Evolutionary conservation across 1,140 invertebrate genomes (phyloP), one percentile per base, ranked within the genome.

Genomic region (Vanessa tameamea): DNA sequence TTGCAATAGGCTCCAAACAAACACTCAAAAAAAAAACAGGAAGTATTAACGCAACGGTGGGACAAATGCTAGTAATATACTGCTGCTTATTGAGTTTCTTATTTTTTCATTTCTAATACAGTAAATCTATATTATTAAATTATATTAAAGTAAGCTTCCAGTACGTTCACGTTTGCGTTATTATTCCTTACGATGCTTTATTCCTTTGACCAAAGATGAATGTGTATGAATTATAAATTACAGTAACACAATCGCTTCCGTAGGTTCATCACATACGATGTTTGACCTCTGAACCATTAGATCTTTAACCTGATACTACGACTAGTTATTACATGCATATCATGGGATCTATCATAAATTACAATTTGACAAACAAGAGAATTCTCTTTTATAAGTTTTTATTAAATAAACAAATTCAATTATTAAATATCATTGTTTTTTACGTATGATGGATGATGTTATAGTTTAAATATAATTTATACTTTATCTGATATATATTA

Each of bases 241-340:
- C 57, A 37, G 57, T 14, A 61, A 61, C n/a, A 61, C 64, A 50
- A 50, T 66, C 64, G 64, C 64, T 66, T 66, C 64, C 64, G 64
- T 66, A 51, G 57, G 26, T 61, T 37, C 64, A 50, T 66, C 50
- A 50, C 20, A 51, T 66, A 51, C 20, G 64, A 51, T 66, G 47
- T 65, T 65, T 48, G 64, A 66, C 20, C 47, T 66, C n/a, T 66
- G 64, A 66, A 50, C 64, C n/a, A 20, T 64, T 43, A 51, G 64
- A 66, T 51, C 64, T 66, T 37, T 66, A 51, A 66, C 64, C 47
- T 51, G 47, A 50, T 61, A 37, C 57, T 16, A 26, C 23, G 55
- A 31, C 57, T 61, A 37, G 57, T 61, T 31, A 61, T 61, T 61
- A 61, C 31, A 61, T 61, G 57, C 20, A 61, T 57, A 23, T 61